Evolutionary conservation across 2,113 vertebrate species (phyloP).

Genomic region (Copsychus sechellarum): DNA sequence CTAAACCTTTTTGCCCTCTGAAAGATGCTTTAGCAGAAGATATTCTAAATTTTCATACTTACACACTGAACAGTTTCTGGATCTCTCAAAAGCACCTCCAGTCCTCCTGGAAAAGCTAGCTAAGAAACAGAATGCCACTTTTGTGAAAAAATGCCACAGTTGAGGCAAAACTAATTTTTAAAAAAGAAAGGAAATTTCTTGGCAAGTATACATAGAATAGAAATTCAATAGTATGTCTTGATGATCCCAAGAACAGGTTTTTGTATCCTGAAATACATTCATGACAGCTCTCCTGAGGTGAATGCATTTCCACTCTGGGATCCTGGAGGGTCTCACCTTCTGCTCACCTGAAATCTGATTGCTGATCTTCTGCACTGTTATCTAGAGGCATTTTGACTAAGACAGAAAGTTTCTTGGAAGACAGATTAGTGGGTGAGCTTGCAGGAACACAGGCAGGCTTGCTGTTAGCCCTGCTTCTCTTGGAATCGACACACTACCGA

Average conservation of each 20-base stretch:
- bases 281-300: neutral
- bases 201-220: neutral
- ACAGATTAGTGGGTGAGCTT: neutral
- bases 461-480: neutral
- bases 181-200: neutral
- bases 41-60: neutral
- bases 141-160: neutral
- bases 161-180: neutral
- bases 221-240: neutral
- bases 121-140: neutral
- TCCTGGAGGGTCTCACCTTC: neutral
- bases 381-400: neutral
- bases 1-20: neutral
- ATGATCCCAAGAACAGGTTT: neutral
- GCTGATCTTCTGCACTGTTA: neutral
- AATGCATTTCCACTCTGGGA: neutral
- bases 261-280: neutral
- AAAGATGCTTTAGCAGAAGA: neutral
- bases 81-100: neutral
- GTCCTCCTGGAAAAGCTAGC: neutral
- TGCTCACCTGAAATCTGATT: neutral
- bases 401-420: neutral
- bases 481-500: fast-evolving
- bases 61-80: neutral
- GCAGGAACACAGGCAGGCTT: neutral